Conservation (phyloP, 2,888 invertebrate genomes). For the Synergus japonicus region DNA sequence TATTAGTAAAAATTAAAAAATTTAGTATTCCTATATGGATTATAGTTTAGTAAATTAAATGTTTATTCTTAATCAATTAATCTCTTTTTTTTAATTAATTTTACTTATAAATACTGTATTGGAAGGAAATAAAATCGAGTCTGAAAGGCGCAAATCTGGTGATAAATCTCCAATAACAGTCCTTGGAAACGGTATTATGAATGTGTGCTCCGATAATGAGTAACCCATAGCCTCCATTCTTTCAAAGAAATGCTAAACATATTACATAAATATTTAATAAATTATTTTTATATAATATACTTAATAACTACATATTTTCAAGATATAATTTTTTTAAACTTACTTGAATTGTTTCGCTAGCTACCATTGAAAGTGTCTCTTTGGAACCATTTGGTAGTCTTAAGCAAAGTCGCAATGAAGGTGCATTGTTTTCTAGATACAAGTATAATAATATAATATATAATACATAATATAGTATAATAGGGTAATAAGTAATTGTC, state of each 20-base stretch:
- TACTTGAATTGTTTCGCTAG: slow-evolving; percentile 71
- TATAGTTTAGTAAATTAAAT: not conserved
- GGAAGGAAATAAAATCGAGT: slow-evolving; percentile 74
- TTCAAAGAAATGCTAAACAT: slow-evolving; percentile 67
- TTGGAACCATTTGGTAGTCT: slow-evolving; percentile 73
- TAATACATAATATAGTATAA: not conserved
- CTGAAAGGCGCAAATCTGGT: slow-evolving; percentile 65
- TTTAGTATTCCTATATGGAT: not conserved
- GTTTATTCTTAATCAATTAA: not conserved
- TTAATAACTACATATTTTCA: not conserved
- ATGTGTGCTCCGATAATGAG: slow-evolving; percentile 69
- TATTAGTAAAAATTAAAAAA: not conserved
- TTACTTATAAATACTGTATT: slow-evolving; percentile 76
- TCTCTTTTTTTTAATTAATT: slow-evolving; percentile 56
- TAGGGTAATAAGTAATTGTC: too few relatives aligned
- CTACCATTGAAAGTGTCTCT: slow-evolving; percentile 71
- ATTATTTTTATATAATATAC: not conserved
- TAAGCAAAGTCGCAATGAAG: slow-evolving; percentile 70
- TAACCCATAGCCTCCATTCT: slow-evolving; percentile 74
- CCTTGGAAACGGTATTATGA: slow-evolving; percentile 72
- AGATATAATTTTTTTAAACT: slow-evolving; percentile 42
- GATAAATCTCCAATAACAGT: slow-evolving; percentile 72
- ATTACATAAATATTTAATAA: not conserved
- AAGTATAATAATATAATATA: not conserved
- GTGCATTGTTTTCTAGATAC: slow-evolving; percentile 59